Base-by-base conservation (phyloP, 2,113 vertebrate genomes). In the Mesembrinibis cayennensis region DNA sequence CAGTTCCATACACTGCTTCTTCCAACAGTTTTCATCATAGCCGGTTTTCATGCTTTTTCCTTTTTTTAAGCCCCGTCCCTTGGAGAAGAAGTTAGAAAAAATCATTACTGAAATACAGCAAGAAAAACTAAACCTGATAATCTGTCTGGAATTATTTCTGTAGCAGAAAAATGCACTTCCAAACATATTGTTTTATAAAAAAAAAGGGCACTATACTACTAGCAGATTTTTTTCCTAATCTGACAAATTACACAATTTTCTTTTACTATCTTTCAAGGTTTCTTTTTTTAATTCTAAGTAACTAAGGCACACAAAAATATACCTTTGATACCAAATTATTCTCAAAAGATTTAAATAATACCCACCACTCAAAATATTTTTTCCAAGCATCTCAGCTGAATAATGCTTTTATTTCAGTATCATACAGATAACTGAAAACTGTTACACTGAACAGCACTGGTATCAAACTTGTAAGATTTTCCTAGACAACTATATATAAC, bases 1-100 rank as follows among this genome's bases (percentile, higher is more conserved):
- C 74, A 99, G 97, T 47, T 97, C 98, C 97, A 98, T 99, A 96
- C 99, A 99, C 71, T 99, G 98, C 13, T 98, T 99, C 97, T 99
- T 99, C 99, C 99, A 99, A n/a, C 97, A 98, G 42, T 98, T 99
- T 90, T 98, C 97, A 97, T 99, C 98, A 55, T 96, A 97, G 42
- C 67, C 95, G 44, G 42, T 71, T 85, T 97, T 96, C 69, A 69
- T 15, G 2, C 4, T 91, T 49, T 44, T 98, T 52, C 97, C 94
- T 92, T 67, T 97, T 82, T 76, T 98, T n/a, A 98, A 96, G 38
- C 72, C 88, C 8, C 72, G 93, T 21, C 93, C 97, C 98, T 98
- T 87, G n/a, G 69, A 66, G 88, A 53, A 47, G 36, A 59, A 42
- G 3, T 22, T 18, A 90, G 32, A 42, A 49, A 73, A 73, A 93